Conservation (phyloP, 2,888 invertebrate genomes). For the Nomada goodeniana region DNA sequence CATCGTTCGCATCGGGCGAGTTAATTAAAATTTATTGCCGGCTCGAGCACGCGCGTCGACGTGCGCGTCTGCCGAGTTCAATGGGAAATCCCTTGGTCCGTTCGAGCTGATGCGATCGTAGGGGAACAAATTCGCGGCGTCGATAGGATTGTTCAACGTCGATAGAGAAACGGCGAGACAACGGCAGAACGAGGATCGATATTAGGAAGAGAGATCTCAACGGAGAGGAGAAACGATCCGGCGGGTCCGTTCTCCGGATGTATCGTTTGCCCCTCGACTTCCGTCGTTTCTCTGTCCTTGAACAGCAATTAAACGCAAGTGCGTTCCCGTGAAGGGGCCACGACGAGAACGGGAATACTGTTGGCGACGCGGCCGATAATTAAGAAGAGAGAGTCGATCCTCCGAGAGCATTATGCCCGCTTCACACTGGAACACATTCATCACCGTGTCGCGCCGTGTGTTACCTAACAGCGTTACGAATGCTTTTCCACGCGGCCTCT, state of each 20-base stretch:
- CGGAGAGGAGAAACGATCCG: background rate
- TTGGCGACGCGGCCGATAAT: slow-evolving; percentile 54
- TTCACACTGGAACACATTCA: slow-evolving; percentile 9
- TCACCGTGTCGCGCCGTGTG: background rate
- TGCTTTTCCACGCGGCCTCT: background rate
- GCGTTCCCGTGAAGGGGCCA: slow-evolving; percentile 30
- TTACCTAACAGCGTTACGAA: slow-evolving; percentile 3
- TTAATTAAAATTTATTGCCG: slow-evolving; percentile 61
- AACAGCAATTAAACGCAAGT: slow-evolving; percentile 58
- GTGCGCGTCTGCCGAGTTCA: slow-evolving; percentile 35
- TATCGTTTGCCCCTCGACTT: slow-evolving; percentile 25
- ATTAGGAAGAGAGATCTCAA: background rate
- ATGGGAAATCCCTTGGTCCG: slow-evolving; percentile 19
- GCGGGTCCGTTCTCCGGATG: background rate
- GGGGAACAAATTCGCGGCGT: slow-evolving; percentile 11
- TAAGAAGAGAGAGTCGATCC: slow-evolving; percentile 65
- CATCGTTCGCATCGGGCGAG: slow-evolving; percentile 27
- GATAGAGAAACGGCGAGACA: background rate
- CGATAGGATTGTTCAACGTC: slow-evolving; percentile 12
- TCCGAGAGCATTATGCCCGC: slow-evolving; percentile 16
- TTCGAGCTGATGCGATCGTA: slow-evolving; percentile 25
- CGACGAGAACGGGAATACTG: slow-evolving; percentile 35
- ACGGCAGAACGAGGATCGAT: background rate
- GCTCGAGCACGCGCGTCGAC: slow-evolving; percentile 12
- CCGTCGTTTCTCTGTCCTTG: slow-evolving; percentile 53